Base-by-base conservation (phyloP, 1,140 invertebrate species). In the honey bee (Apis mellifera) region DNA sequence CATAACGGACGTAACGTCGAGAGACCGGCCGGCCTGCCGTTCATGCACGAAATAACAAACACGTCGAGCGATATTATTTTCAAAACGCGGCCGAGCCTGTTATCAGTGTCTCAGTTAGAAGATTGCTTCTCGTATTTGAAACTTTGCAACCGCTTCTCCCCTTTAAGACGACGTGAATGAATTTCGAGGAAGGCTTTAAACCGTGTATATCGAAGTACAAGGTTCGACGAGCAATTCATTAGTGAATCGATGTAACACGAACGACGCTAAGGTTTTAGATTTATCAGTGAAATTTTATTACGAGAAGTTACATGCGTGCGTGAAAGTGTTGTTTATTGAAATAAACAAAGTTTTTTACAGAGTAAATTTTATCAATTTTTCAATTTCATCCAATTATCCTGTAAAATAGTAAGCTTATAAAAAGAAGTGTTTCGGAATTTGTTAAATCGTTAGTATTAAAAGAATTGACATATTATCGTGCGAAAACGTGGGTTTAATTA, bases 131-230 rank as follows among this genome's bases (percentile, higher is more conserved):
- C 21, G 32, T 42, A 26, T 32, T 9, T 71, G 42, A 48, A 32
- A 52, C n/a, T 54, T 55, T 4, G 23, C 5, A 32, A 5, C 9
- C 15, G n/a, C 21, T 7, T 60, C 23, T 80, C 79, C 64, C 62
- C 79, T 82, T 82, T 82, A 82, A 82, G 50, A 62, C 64, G 32
- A 64, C 62, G 52, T 26, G 62, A 4, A 12, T 55, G 48, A 75
- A 75, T 75, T 75, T 75, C 73, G 11, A 32, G 60, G 23, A 11
- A 12, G 1, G 5, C 73, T 75, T 75, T 75, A 75, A 75, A 75
- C 48, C 17, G 9, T 23, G 42, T n/a, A 48, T 50, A 48, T 50
- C 57, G 12, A 23, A 26, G 12, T 59, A 11, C 21, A 59, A 59
- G 19, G 0, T 21, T 42, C 48, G 66, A 13, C 2, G 12, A 57